These are phyloP conservation scores for Chaetops frenatus DNA, from an alignment of 2,113 vertebrate genomes.

Conservation along the genomic window DNA sequence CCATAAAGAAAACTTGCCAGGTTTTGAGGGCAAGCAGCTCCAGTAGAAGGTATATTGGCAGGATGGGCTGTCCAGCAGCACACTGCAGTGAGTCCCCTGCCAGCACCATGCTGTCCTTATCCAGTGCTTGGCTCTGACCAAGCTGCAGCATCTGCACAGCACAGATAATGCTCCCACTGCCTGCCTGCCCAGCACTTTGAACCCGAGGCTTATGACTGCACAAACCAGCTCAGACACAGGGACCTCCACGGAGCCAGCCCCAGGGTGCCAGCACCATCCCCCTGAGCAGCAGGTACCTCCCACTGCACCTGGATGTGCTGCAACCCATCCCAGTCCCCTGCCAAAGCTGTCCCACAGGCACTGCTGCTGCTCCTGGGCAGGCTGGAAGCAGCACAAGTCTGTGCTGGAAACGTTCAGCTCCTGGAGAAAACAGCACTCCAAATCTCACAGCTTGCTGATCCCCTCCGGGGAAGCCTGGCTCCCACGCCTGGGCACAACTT, in stretches of 20 bases:
- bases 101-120: accelerated
- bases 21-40: not conserved
- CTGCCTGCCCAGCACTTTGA: not conserved
- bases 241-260: not conserved
- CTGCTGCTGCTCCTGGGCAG: accelerated
- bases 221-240: not conserved
- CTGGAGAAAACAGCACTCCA: not conserved
- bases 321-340: not conserved
- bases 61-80: not conserved
- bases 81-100: not conserved
- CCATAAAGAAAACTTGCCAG: not conserved
- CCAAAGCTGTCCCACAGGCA: not conserved
- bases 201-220: accelerated
- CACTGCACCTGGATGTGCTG: not conserved
- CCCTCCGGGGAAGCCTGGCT: accelerated
- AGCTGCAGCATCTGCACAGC: not conserved
- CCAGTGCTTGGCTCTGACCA: not conserved
- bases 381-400: not conserved
- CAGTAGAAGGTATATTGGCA: not conserved
- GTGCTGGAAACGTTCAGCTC: not conserved
- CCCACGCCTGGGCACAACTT: not conserved
- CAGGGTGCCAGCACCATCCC: not conserved
- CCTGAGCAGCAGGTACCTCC: not conserved
- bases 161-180: not conserved
- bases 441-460: not conserved